Evolutionary conservation across 1,140 invertebrate species (phyloP).

Genomic region (Copidosoma floridanum): DNA sequence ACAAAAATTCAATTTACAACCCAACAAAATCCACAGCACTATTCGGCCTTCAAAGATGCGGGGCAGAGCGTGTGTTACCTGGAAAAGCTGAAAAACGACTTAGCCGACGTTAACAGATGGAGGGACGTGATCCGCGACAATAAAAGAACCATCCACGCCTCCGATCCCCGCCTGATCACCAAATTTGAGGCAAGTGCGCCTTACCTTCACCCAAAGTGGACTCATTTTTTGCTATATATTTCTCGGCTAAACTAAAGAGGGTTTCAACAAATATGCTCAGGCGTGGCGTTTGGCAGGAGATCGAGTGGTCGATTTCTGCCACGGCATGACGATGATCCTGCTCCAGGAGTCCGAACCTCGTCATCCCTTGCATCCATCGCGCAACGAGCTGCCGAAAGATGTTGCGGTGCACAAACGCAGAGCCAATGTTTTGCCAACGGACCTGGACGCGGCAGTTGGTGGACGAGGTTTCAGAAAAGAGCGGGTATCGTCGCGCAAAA

Average conservation of each 20-base stretch:
- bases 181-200: slow-evolving; percentile 45
- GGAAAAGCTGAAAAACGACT: slow-evolving; percentile 32
- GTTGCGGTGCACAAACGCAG: slow-evolving; percentile 32
- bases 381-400: slow-evolving; percentile 41
- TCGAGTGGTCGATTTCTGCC: slow-evolving; percentile 45
- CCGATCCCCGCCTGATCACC: slow-evolving; percentile 30
- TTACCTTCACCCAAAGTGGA: no score
- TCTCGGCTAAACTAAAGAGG: no score
- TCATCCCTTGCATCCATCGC: slow-evolving; percentile 29
- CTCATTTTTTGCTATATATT: no score
- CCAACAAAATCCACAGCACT: slow-evolving; percentile 40
- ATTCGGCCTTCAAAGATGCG: slow-evolving; percentile 43
- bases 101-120: slow-evolving; percentile 1
- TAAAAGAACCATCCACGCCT: slow-evolving; percentile 35
- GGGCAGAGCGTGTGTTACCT: slow-evolving; percentile 42
- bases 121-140: slow-evolving; percentile 21
- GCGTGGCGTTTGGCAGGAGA: slow-evolving; percentile 45
- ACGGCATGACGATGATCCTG: slow-evolving; percentile 34
- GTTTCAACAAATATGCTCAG: slow-evolving; percentile 29
- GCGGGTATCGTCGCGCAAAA: slow-evolving; percentile 25
- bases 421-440: slow-evolving; percentile 30
- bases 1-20: neutral
- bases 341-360: slow-evolving; percentile 28
- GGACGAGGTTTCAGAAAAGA: slow-evolving; percentile 34
- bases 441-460: slow-evolving; percentile 34